A percentile compares a stretch with the other conserved stretches of the same genome.
phyloP scores from a whole-genome alignment of 2,888 invertebrate genomes.

The Spialia ferax region DNA sequence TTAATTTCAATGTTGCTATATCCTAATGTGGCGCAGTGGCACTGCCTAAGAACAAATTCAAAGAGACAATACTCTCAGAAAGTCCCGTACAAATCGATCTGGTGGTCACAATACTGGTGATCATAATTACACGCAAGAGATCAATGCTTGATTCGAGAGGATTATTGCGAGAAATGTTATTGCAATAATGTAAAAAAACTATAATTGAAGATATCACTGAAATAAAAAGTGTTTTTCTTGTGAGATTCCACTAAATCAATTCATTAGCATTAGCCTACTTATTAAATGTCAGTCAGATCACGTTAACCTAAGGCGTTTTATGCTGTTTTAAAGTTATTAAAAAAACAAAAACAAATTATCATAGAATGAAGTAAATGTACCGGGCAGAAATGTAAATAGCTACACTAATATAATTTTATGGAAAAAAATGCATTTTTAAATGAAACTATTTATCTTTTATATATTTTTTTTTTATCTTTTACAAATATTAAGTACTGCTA shows the following conservation, averaged over 20 bases:
- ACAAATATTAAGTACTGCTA: no score
- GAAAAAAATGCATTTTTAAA: no score
- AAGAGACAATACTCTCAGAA: neutral
- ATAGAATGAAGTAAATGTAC: neutral
- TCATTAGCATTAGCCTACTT: slow-evolving; percentile 26
- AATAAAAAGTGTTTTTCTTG: slow-evolving; percentile 17
- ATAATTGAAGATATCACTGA: slow-evolving; percentile 14
- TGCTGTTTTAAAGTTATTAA: neutral
- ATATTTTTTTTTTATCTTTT: no score
- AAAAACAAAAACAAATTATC: neutral
- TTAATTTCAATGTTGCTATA: no score
- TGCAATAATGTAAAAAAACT: slow-evolving; percentile 12
- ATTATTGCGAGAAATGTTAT: neutral
- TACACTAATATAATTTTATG: no score
- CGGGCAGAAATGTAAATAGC: no score
- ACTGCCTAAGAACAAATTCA: no score
- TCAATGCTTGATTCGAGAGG: neutral
- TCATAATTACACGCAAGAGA: neutral
- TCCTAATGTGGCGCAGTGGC: no score
- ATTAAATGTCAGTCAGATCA: slow-evolving; percentile 1
- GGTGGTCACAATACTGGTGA: neutral
- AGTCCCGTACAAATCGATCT: neutral
- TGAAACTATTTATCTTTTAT: no score
- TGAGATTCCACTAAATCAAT: slow-evolving; percentile 11
- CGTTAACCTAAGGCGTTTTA: neutral